These are phyloP conservation scores for Nasonia longicornis DNA, from an alignment of 1,140 invertebrate genomes.

Conservation along the genomic window DNA sequence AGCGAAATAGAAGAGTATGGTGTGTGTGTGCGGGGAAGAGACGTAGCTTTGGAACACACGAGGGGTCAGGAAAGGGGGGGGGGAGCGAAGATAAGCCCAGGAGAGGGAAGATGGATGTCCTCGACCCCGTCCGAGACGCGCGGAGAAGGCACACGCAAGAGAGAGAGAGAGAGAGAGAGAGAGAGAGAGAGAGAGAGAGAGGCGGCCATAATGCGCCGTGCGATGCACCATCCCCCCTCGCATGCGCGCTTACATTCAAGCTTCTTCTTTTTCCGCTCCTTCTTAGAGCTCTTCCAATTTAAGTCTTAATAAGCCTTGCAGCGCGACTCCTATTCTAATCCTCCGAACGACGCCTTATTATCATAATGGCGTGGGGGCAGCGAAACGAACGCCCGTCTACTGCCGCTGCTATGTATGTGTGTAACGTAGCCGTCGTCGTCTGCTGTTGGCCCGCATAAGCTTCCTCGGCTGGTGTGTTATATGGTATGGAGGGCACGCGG, in stretches of 20 bases:
- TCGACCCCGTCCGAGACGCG: slow-evolving; percentile 59
- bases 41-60: background rate
- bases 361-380: slow-evolving; percentile 52
- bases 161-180: slow-evolving; percentile 10
- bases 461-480: background rate
- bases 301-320: slow-evolving; percentile 65
- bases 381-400: slow-evolving; percentile 1
- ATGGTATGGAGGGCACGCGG: slow-evolving; percentile 20
- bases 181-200: background rate
- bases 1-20: background rate
- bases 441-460: background rate
- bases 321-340: slow-evolving; percentile 61
- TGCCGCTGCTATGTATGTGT: slow-evolving; percentile 11
- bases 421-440: background rate
- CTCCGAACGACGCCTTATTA: slow-evolving; percentile 59
- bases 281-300: slow-evolving; percentile 60
- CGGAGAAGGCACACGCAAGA: slow-evolving; percentile 9
- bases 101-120: slow-evolving; percentile 68
- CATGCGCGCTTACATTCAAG: background rate
- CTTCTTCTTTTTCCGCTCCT: slow-evolving; percentile 44
- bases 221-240: slow-evolving; percentile 33
- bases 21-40: background rate
- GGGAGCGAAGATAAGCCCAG: slow-evolving; percentile 50
- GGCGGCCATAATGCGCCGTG: slow-evolving; percentile 48
- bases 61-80: slow-evolving; percentile 18